These are phyloP conservation scores for Astreopora myriophthalma DNA, from an alignment of 64 coral and sea anemone species.

Conservation along the genomic window DNA sequence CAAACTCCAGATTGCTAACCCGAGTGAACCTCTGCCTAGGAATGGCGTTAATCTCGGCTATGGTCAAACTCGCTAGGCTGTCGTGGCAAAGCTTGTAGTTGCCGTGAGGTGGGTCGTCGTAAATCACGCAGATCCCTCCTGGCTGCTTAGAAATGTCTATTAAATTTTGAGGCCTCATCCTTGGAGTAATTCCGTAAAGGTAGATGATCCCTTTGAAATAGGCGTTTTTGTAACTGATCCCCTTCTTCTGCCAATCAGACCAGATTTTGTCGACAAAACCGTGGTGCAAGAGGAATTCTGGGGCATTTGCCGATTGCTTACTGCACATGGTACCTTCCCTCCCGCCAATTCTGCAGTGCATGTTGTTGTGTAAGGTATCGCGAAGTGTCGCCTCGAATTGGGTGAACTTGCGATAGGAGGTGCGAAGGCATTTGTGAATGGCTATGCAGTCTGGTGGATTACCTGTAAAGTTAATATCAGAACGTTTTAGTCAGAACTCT, in stretches of 20 bases:
- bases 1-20: constrained; percentile 30
- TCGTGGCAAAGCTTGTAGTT: constrained; percentile 63
- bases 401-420: constrained; percentile 48
- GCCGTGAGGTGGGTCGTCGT: constrained; percentile 72
- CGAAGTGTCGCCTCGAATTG: constrained; percentile 81
- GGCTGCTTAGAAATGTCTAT: constrained; percentile 70
- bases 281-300: constrained; percentile 90
- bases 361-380: constrained; percentile 81
- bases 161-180: constrained; percentile 30
- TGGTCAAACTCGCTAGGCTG: constrained; percentile 22
- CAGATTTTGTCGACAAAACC: constrained; percentile 87
- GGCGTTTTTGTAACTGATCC: constrained; percentile 49
- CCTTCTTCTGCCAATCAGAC: constrained; percentile 92
- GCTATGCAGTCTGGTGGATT: constrained; percentile 86
- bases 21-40: constrained; percentile 71
- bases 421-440: constrained; percentile 73
- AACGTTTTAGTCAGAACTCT: neutral
- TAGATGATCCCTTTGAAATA: constrained; percentile 12
- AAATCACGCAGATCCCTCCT: constrained; percentile 69
- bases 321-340: constrained; percentile 78
- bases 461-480: constrained; percentile 14
- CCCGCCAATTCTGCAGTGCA: constrained; percentile 92
- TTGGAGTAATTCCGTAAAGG: neutral
- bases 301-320: constrained; percentile 77
- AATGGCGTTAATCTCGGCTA: constrained; percentile 52